Conservation (phyloP, 2,888 invertebrate species). For the Stenurella melanura region DNA sequence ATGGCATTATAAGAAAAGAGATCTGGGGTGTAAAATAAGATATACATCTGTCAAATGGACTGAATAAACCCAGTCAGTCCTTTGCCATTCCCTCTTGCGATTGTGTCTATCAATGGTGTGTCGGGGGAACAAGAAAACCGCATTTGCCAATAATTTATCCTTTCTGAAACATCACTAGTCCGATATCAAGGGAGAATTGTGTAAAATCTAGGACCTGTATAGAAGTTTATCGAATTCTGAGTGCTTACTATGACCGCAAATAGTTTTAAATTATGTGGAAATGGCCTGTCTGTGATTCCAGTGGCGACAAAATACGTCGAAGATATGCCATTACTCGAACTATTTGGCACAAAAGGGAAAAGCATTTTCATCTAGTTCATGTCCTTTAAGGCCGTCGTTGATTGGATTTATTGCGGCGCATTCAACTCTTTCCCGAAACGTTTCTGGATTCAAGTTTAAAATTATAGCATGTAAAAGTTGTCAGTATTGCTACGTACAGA, state of each 20-base stretch:
- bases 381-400: background rate
- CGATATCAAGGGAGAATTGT: background rate
- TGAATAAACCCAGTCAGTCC: no score
- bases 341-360: conserved; percentile 2
- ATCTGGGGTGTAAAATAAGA: no score
- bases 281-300: background rate
- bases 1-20: no score
- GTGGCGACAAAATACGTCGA: conserved; percentile 2
- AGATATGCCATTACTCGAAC: background rate
- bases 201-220: background rate
- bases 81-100: no score
- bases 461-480: background rate
- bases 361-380: conserved; percentile 3
- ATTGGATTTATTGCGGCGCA: background rate
- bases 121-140: background rate
- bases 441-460: background rate
- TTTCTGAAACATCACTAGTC: conserved; percentile 2
- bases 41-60: no score
- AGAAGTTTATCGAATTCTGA: background rate
- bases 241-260: background rate
- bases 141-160: conserved; percentile 1
- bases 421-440: background rate
- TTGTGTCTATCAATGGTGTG: no score
- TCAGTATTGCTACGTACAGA: background rate
- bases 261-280: conserved; percentile 3